These are phyloP conservation scores for Elgaria multicarinata DNA, from an alignment of 2,113 vertebrate genomes.

Conservation along the genomic window DNA sequence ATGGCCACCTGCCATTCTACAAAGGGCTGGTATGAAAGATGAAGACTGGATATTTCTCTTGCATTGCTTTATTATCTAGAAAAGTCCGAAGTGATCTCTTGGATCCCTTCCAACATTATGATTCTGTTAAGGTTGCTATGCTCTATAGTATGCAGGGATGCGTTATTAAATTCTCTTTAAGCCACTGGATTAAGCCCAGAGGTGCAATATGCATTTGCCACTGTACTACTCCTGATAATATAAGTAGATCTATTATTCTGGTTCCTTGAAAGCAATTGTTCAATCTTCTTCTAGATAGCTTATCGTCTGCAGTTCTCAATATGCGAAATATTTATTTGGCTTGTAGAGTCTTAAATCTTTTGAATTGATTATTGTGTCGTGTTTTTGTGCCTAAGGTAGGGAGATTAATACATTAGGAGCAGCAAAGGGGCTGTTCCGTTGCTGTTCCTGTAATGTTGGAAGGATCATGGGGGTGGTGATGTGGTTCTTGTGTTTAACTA, in stretches of 20 bases:
- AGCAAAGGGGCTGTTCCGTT: background rate
- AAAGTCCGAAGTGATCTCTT: background rate
- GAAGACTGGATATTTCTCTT: background rate
- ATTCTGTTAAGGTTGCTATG: constrained; percentile 15
- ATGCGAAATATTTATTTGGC: constrained; percentile 1
- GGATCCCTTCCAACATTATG: background rate
- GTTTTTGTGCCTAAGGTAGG: background rate
- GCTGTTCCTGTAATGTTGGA: background rate
- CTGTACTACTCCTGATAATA: background rate
- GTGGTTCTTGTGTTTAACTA: background rate
- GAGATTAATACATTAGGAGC: background rate
- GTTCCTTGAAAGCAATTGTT: background rate
- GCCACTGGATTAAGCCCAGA: background rate
- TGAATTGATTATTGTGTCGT: background rate
- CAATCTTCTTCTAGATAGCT: background rate
- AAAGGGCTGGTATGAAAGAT: background rate
- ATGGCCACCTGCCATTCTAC: background rate
- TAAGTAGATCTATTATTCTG: background rate
- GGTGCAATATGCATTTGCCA: background rate
- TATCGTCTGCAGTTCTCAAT: background rate
- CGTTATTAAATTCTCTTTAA: constrained; percentile 23
- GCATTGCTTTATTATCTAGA: background rate
- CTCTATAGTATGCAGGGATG: background rate
- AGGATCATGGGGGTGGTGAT: background rate
- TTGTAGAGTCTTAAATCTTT: background rate